Evolutionary conservation across 2,113 vertebrate species (phyloP), one percentile per base, ranked within the genome.

Genomic region (Carlito syrichta): DNA sequence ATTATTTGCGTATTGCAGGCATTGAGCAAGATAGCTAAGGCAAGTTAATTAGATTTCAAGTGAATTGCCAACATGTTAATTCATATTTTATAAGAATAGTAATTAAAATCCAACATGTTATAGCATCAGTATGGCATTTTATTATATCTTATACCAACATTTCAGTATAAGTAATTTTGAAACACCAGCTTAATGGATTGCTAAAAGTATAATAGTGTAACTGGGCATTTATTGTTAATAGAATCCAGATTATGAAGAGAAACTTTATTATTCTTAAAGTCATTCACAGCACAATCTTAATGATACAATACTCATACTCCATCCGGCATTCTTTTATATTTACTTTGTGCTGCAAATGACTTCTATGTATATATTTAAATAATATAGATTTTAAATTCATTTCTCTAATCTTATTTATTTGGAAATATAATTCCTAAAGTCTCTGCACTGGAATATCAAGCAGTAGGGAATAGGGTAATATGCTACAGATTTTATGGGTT

Each of bases 51-150:
- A 98, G 96, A 98, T 98, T 98, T 98, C 96, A 97, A 98, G 96
- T 98, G 96, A 98, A 96, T 97, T 98, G 84, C 96, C 97, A 98
- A 95, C 58, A 97, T 96, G 95, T 87, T 98, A 98, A 98, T 98
- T 98, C 95, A 98, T 98, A 98, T 98, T 98, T 98, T 98, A 98
- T 98, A 98, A 98, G 97, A 98, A 97, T 97, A 96, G 97, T 98
- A 98, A 98, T 98, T 98, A 98, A 98, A 98, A 98, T 86, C 6
- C 85, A 98, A 97, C 92, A 98, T 95, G n/a, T 97, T 97, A 94
- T 89, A 96, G 48, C 79, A 97, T 96, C 84, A 90, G 40, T 96
- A 66, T 63, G 35, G 43, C 97, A 73, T 98, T 98, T 98, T 98
- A 96, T 96, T 98, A 50, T 98, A 97, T 97, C 92, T 94, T 91